These are phyloP conservation scores for Eledona agricola DNA, from an alignment of 2,888 invertebrate genomes.

Conservation along the genomic window DNA sequence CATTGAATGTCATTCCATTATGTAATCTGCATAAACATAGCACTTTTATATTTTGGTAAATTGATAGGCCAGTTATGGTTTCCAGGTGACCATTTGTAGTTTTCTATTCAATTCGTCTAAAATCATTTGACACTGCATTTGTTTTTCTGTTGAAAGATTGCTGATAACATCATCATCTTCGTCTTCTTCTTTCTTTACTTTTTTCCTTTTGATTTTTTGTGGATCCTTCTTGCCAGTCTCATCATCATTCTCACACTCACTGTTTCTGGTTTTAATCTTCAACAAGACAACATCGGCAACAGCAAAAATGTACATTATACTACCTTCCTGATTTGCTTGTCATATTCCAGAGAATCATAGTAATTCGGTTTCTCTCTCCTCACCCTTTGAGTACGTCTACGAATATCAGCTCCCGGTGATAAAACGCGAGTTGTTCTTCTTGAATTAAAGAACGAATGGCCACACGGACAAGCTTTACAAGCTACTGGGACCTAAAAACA, in stretches of 20 bases:
- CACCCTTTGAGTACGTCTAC: slow-evolving; percentile 76
- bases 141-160: slow-evolving; percentile 69
- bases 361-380: slow-evolving; percentile 82
- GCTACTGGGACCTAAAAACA: slow-evolving; percentile 81
- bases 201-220: slow-evolving; percentile 56
- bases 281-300: slow-evolving; percentile 13
- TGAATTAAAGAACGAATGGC: slow-evolving; percentile 80
- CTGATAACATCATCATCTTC: slow-evolving; percentile 60
- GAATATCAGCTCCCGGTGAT: slow-evolving; percentile 65
- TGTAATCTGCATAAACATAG: no score
- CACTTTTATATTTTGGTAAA: no score
- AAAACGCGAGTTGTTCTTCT: slow-evolving; percentile 65
- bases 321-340: slow-evolving; percentile 77
- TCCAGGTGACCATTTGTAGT: slow-evolving; percentile 78
- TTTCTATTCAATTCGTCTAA: slow-evolving; percentile 83
- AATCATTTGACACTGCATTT: slow-evolving; percentile 76
- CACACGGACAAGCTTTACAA: slow-evolving; percentile 84
- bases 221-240: slow-evolving; percentile 63
- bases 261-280: slow-evolving; percentile 60
- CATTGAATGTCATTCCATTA: no score
- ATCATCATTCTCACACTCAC: slow-evolving; percentile 66
- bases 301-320: slow-evolving; percentile 9
- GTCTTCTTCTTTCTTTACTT: slow-evolving; percentile 60
- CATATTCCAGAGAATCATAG: slow-evolving; percentile 83
- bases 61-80: no score